Percentiles rank a stretch among this genome's conserved stretches.
These are phyloP conservation scores for Cirrhinus molitorella DNA, from an alignment of 2,797 vertebrate species.

Conservation along the genomic window DNA sequence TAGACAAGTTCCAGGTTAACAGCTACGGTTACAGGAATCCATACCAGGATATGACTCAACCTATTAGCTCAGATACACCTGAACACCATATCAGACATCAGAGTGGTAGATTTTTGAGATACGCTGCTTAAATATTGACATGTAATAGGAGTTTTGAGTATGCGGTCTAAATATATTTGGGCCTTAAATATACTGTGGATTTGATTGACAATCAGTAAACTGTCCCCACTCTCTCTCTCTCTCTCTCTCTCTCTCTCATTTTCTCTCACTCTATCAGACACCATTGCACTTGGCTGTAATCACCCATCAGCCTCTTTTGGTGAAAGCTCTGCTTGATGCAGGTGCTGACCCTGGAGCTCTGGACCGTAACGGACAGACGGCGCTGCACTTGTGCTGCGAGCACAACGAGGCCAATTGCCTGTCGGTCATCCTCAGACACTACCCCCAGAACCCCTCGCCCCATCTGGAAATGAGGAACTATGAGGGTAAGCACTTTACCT, in stretches of 20 bases:
- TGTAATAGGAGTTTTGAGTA: background rate
- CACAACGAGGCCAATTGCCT: conserved; percentile 80
- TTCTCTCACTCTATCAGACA: conserved; percentile 75
- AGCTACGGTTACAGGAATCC: conserved; percentile 56
- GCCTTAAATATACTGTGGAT: background rate
- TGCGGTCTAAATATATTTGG: background rate
- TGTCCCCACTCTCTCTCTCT: background rate
- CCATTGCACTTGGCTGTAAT: conserved; percentile 91
- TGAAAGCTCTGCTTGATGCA: conserved; percentile 75
- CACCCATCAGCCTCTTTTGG: conserved; percentile 80
- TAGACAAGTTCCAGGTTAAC: conserved; percentile 61
- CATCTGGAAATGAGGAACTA: conserved; percentile 87
- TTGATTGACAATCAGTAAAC: background rate
- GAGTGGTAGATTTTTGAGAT: background rate
- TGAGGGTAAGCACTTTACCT: conserved; percentile 77
- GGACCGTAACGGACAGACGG: conserved; percentile 89
- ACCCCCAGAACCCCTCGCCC: conserved; percentile 42
- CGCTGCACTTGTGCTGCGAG: conserved; percentile 88
- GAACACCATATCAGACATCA: conserved; percentile 5
- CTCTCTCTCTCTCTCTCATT: conserved; percentile 9
- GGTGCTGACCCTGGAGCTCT: conserved; percentile 83
- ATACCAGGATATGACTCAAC: conserved; percentile 58
- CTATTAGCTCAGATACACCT: conserved; percentile 36
- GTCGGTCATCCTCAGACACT: conserved; percentile 72
- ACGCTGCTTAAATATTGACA: conserved; percentile 2